A percentile compares a stretch with the other conserved stretches of the same genome.
These are phyloP conservation scores for Lathamus discolor DNA, from an alignment of 2,113 vertebrate genomes.

Conservation along the genomic window DNA sequence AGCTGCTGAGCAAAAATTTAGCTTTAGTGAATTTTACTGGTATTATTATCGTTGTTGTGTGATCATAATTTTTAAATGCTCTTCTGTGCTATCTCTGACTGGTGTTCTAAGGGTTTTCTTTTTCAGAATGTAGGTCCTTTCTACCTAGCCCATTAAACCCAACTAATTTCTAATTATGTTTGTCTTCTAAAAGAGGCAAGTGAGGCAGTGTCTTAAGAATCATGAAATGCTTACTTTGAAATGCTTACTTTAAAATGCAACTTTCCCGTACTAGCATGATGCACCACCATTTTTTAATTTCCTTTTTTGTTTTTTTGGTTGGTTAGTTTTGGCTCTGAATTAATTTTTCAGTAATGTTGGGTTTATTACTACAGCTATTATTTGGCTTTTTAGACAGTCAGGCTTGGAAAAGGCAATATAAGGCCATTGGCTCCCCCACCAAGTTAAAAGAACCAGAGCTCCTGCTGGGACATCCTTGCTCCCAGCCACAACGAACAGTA, in stretches of 20 bases:
- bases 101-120: background rate
- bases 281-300: background rate
- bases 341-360: background rate
- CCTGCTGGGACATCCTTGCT: background rate
- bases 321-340: background rate
- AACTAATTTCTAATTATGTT: background rate
- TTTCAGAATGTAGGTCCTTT: background rate
- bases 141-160: background rate
- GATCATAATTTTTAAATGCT: background rate
- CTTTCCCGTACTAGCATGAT: rapidly evolving
- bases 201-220: background rate
- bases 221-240: background rate
- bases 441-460: background rate
- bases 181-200: background rate
- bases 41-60: background rate
- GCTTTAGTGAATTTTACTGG: background rate
- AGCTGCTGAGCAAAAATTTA: background rate
- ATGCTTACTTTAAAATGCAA: background rate
- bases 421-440: background rate
- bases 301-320: background rate
- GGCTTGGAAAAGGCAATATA: background rate
- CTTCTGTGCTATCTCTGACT: background rate
- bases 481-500: background rate
- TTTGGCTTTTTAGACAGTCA: background rate
- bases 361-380: background rate